Conservation (phyloP, 2,113 vertebrate genomes). For the Lagenorhynchus albirostris region DNA sequence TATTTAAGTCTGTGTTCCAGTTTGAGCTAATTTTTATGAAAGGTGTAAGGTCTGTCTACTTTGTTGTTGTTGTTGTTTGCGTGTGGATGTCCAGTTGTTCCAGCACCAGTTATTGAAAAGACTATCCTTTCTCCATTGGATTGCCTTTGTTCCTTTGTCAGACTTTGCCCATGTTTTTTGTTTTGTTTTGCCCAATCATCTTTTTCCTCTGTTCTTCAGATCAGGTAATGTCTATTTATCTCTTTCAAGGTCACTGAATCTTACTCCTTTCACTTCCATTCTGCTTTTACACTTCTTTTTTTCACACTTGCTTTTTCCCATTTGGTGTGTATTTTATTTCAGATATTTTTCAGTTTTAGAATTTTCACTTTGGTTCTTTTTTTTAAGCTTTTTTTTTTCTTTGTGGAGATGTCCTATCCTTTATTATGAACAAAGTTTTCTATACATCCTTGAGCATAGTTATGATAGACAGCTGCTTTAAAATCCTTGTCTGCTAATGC, state of each 20-base stretch:
- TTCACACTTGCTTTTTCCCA: no score
- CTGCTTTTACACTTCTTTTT: background rate
- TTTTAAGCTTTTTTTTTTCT: background rate
- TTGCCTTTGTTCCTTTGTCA: background rate
- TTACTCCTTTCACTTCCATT: background rate
- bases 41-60: background rate
- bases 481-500: background rate
- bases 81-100: background rate
- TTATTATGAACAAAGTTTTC: background rate
- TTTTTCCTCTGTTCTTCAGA: background rate
- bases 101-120: background rate
- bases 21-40: background rate
- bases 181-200: background rate
- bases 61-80: background rate
- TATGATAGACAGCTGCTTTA: background rate
- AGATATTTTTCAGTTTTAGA: background rate
- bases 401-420: background rate
- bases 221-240: background rate
- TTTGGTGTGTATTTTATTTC: background rate
- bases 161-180: background rate
- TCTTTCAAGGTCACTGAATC: background rate
- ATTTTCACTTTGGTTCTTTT: background rate
- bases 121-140: background rate
- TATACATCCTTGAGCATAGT: background rate
- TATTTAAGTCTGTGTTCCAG: background rate